phyloP scores from a whole-genome alignment of 2,888 invertebrate species.

The Leptinotarsa haldemani region DNA sequence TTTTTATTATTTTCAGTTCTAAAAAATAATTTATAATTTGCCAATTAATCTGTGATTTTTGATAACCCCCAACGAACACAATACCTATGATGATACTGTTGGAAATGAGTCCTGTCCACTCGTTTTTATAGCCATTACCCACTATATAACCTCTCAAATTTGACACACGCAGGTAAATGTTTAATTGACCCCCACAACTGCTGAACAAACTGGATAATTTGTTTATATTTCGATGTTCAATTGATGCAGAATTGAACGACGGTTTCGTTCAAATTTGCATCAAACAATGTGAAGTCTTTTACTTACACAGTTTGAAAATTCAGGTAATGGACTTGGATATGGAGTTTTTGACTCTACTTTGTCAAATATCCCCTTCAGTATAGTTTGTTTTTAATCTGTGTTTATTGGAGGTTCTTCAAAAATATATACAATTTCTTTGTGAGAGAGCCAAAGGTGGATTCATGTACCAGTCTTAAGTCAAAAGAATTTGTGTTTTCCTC shows the following conservation, averaged over 20 bases:
- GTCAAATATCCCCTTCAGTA: too few species aligned
- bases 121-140: not conserved
- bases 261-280: not conserved
- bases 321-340: not conserved
- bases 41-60: not conserved
- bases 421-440: too few species aligned
- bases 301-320: not conserved
- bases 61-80: not conserved
- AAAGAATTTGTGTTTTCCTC: too few species aligned
- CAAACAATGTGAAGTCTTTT: not conserved
- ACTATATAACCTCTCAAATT: conserved; percentile 11
- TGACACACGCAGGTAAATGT: not conserved
- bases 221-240: not conserved
- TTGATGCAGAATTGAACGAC: not conserved
- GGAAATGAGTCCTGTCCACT: not conserved
- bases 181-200: not conserved
- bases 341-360: too few species aligned
- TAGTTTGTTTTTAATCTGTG: too few species aligned
- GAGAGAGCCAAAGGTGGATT: too few species aligned
- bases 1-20: not conserved
- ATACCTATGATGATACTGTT: not conserved
- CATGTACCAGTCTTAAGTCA: too few species aligned
- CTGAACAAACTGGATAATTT: not conserved
- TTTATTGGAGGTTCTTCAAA: too few species aligned
- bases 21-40: not conserved